A percentile compares a stretch with the other conserved stretches of the same genome.
These are phyloP conservation scores for Psittacula cyanocephala DNA, from an alignment of 2,113 vertebrate species.

Conservation along the genomic window DNA sequence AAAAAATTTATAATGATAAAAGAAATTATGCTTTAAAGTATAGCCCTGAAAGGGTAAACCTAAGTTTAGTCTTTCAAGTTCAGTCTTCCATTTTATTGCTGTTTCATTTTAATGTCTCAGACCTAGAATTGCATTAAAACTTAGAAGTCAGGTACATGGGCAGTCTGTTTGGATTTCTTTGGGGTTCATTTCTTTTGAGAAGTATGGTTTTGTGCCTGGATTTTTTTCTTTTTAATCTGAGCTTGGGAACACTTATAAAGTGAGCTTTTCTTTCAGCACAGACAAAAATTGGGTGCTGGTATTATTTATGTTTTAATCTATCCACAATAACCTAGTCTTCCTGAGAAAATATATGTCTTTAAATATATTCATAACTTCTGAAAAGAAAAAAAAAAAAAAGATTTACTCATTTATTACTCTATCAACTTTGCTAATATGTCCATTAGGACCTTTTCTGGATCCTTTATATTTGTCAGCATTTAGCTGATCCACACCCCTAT, in stretches of 20 bases:
- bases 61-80: neutral
- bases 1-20: neutral
- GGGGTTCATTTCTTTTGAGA: neutral
- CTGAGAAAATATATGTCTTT: neutral
- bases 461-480: neutral
- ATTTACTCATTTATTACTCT: neutral
- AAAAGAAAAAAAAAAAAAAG: neutral
- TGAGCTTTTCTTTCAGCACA: neutral
- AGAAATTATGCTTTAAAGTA: neutral
- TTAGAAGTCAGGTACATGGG: neutral
- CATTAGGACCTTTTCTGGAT: neutral
- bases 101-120: neutral
- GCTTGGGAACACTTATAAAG: neutral
- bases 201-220: fast-evolving
- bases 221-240: neutral
- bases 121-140: neutral
- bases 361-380: neutral
- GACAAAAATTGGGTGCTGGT: neutral
- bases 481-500: neutral
- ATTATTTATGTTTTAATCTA: neutral
- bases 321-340: neutral
- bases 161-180: neutral
- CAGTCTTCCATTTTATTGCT: neutral
- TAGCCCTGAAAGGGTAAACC: neutral
- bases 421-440: neutral